phyloP scores from a whole-genome alignment of 37 sponge, comb jelly and placozoan species.

The Theonella swinhoei region DNA sequence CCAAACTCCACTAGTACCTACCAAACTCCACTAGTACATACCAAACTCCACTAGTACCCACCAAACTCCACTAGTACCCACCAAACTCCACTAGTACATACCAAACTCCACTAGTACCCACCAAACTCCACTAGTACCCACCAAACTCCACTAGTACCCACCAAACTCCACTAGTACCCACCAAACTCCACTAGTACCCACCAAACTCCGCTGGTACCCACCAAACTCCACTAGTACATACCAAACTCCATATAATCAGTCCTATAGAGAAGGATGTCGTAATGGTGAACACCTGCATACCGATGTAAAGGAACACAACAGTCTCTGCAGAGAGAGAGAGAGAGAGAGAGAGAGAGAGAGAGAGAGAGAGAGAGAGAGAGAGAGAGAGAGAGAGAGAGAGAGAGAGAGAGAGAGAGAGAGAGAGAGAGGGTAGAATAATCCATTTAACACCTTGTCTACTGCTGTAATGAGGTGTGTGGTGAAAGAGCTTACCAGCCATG shows the following conservation, averaged over 20 bases:
- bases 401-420: background rate
- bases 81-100: no score
- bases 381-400: background rate
- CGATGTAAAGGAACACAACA: slow-evolving; percentile 94
- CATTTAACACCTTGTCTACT: background rate
- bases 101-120: no score
- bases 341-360: background rate
- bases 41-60: no score
- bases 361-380: background rate
- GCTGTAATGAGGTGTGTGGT: background rate
- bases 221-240: no score
- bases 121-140: no score
- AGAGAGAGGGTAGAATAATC: background rate
- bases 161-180: no score
- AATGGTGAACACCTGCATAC: slow-evolving; percentile 89
- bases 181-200: no score
- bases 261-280: slow-evolving; percentile 71
- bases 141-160: no score
- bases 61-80: no score
- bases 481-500: slow-evolving; percentile 84
- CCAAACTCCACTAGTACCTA: no score
- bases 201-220: no score
- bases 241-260: slow-evolving; percentile 91
- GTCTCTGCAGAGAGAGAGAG: slow-evolving; percentile 65
- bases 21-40: no score